Conservation (phyloP, 2,797 vertebrate genomes). For the Tapirus indicus region DNA sequence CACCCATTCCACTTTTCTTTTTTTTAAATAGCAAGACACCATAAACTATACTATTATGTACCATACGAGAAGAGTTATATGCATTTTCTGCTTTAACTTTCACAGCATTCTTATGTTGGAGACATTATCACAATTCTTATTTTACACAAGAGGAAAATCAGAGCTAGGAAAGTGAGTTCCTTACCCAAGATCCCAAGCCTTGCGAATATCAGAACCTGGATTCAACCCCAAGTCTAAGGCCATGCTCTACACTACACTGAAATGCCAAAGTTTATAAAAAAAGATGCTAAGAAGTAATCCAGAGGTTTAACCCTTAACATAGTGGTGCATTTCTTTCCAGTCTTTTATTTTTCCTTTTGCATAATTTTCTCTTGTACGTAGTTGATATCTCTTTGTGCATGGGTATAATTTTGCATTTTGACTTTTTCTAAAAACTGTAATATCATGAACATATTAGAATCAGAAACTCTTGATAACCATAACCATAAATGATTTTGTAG, state of each 20-base stretch:
- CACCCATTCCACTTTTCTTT: not conserved
- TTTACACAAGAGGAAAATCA: not conserved
- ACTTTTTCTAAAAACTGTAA: not conserved
- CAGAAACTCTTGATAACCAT: constrained; percentile 24
- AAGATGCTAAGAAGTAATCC: not conserved
- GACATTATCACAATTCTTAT: not conserved
- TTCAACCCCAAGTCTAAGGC: not conserved
- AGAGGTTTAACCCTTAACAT: not conserved
- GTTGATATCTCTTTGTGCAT: not conserved
- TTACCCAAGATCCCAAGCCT: not conserved
- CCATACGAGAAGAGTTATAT: not conserved
- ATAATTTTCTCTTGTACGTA: not conserved
- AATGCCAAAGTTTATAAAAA: not conserved
- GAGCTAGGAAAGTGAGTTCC: not conserved
- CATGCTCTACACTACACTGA: rapidly evolving
- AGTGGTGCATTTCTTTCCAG: not conserved
- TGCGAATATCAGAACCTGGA: not conserved
- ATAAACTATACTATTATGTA: not conserved
- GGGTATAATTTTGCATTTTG: not conserved
- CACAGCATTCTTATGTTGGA: not conserved
- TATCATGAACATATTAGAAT: not conserved
- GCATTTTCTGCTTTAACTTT: not conserved
- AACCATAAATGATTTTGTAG: not conserved
- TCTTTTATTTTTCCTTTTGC: not conserved
- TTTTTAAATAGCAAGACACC: not conserved